Base-by-base conservation (phyloP, 2,888 invertebrate species). In the Drosophila pseudotalamancana region DNA sequence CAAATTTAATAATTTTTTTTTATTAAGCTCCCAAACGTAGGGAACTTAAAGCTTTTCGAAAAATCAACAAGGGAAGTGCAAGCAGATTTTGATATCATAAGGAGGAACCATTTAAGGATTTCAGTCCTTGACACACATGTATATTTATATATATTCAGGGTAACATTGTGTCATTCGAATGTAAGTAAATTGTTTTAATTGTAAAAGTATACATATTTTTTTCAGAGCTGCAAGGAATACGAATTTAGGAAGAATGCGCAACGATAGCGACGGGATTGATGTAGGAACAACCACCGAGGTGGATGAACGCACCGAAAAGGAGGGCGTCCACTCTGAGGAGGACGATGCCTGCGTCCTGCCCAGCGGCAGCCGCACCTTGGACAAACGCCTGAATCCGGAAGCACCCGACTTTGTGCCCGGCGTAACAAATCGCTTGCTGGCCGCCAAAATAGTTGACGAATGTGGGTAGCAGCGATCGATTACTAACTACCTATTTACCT, bases 391-490 rank as follows among this genome's bases (percentile, higher is more conserved):
- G 4, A 83, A 83, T 50, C 83, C 83, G 1, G 43, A 85, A 16
- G 83, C 88, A 2, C 68, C 82, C 1, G 87, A 63, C 8, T 83
- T 83, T 56, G 78, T 83, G 37, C 83, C 83, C 5, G 46, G 56
- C n/a, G 4, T 69, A 6, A 19, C 50, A 9, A 25, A 18, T 5
- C 31, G 50, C 31, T 5, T 56, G 23, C 6, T 69, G 42, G 80
- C 73, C 12, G 23, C 32, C 23, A 61, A 75, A 57, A 54, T 79
- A n/a, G 11, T 61, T 3, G 37, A 62, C 1, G 75, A 78, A 4
- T 56, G 77, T 77, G 50, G 66, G 46, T 65, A 16, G 19, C 35
- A 6, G 19, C 4, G 3, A 23, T 43, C 27, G 11, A 23, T 27
- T 16, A 43, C 16, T 43, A 11, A 29, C 29, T 29, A 9, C 8